These are phyloP conservation scores for Triplophysa dalaica DNA, from an alignment of 2,113 vertebrate species.

Conservation along the genomic window DNA sequence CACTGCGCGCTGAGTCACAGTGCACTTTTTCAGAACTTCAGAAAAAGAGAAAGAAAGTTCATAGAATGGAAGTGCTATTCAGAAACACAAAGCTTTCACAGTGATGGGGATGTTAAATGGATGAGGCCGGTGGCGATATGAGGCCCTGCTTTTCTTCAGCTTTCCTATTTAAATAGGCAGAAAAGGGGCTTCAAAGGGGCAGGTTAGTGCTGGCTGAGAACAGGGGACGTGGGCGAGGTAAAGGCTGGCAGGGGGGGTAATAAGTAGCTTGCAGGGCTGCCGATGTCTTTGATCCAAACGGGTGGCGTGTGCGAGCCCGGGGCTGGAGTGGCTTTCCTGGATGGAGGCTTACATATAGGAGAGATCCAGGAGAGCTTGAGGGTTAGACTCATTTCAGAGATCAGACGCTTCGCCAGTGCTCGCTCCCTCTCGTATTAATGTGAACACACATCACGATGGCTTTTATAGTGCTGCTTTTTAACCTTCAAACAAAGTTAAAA, in stretches of 20 bases:
- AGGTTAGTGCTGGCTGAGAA: slow-evolving; percentile 49
- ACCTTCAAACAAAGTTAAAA: neutral
- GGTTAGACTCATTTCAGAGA: slow-evolving; percentile 19
- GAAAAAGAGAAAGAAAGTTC: neutral
- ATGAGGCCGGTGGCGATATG: neutral
- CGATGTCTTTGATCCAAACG: slow-evolving; percentile 64
- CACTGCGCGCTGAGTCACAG: slow-evolving; percentile 11
- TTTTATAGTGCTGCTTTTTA: neutral
- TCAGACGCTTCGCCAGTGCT: neutral
- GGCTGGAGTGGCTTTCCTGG: slow-evolving; percentile 52
- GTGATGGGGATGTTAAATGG: neutral
- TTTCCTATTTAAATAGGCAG: slow-evolving; percentile 36
- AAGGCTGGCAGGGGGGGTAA: slow-evolving; percentile 59
- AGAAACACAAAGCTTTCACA: slow-evolving; percentile 21
- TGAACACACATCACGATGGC: neutral
- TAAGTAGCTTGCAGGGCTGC: slow-evolving; percentile 62
- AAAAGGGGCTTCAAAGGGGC: slow-evolving; percentile 40
- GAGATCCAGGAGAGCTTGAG: slow-evolving; percentile 31
- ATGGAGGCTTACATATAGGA: slow-evolving; percentile 22
- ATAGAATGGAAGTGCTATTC: slow-evolving; percentile 19
- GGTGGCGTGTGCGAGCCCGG: slow-evolving; percentile 58
- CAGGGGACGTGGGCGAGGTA: slow-evolving; percentile 54
- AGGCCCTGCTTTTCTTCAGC: slow-evolving; percentile 11
- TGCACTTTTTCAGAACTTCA: slow-evolving; percentile 11
- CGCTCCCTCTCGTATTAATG: neutral